Evolutionary conservation across 2,797 vertebrate genomes (phyloP).

Genomic region (Typhlichthys subterraneus): DNA sequence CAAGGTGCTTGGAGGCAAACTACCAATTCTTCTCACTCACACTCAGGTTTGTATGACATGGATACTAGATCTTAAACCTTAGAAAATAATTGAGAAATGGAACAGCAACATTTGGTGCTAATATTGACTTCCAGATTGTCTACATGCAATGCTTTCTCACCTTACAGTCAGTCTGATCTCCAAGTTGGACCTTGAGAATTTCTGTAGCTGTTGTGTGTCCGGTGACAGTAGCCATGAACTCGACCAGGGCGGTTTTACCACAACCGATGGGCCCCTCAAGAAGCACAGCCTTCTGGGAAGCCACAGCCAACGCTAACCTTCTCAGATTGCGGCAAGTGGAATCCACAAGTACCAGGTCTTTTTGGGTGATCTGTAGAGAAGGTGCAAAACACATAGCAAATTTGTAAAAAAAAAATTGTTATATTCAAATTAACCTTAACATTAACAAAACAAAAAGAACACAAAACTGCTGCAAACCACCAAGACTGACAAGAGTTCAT

Average conservation of each 20-base stretch:
- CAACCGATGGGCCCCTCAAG: slow-evolving; percentile 96
- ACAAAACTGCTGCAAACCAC: too few relatives aligned
- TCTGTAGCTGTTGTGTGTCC: slow-evolving; percentile 86
- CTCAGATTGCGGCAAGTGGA: slow-evolving; percentile 88
- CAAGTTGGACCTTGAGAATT: slow-evolving; percentile 95
- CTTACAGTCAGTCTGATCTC: slow-evolving; percentile 98
- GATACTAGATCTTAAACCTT: too few relatives aligned
- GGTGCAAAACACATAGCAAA: not conserved
- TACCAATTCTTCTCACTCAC: too few relatives aligned
- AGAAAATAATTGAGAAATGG: too few relatives aligned
- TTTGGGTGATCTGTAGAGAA: slow-evolving; percentile 46
- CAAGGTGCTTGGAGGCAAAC: too few relatives aligned
- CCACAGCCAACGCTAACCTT: slow-evolving; percentile 89
- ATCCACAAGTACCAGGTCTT: slow-evolving; percentile 86
- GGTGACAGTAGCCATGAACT: slow-evolving; percentile 87
- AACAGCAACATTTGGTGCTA: not conserved
- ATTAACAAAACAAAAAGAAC: not conserved
- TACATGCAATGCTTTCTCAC: slow-evolving; percentile 67
- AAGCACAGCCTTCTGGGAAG: slow-evolving; percentile 87
- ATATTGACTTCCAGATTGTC: not conserved
- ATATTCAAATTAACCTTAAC: not conserved
- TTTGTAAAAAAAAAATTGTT: not conserved
- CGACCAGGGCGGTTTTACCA: slow-evolving; percentile 93
- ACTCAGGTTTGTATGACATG: too few relatives aligned
- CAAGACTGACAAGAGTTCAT: too few relatives aligned